Evolutionary conservation across 53 echinoderm and acorn worm genomes (phyloP), one percentile per base, ranked within the genome.

Genomic region (Hippasteria phrygiana): DNA sequence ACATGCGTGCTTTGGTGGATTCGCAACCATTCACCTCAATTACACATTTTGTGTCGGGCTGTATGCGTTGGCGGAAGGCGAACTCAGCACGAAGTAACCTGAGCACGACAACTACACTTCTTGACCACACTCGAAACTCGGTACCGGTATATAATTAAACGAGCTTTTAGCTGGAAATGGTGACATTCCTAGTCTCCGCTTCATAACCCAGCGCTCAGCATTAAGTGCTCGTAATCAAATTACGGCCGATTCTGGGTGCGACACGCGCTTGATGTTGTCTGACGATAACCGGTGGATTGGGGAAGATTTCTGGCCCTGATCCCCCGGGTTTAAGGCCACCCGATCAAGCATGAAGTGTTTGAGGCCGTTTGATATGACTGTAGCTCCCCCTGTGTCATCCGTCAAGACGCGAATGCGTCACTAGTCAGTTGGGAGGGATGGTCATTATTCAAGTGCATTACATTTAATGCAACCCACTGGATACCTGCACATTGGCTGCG

Each of bases 141-240:
- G n/a, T n/a, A n/a, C n/a, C n/a, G n/a, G n/a, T n/a, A n/a, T n/a
- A n/a, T n/a, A n/a, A n/a, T n/a, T n/a, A n/a, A n/a, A n/a, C n/a
- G n/a, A n/a, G n/a, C n/a, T n/a, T n/a, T n/a, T n/a, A n/a, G n/a
- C n/a, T n/a, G n/a, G n/a, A n/a, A n/a, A n/a, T n/a, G n/a, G n/a
- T n/a, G n/a, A n/a, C n/a, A n/a, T n/a, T n/a, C n/a, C n/a, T n/a
- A n/a, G n/a, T n/a, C n/a, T 54, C 50, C 31, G 27, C 20, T 33
- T 48, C 34, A 76, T 31, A 13, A 73, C 31, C 50, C 76, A 76
- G 51, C 43, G 50, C 20, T 34, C 33, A 20, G 51, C 76, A 51
- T 76, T 51, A 53, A 76, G 76, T 76, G 76, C 76, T 76, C 50
- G 33, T 76, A 76, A 76, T 50, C 54, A 76, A 76, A 76, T 76